Percentiles rank a stretch among this genome's conserved stretches.
These are phyloP conservation scores for Spialia ferax DNA, from an alignment of 2,888 invertebrate species.

Conservation along the genomic window DNA sequence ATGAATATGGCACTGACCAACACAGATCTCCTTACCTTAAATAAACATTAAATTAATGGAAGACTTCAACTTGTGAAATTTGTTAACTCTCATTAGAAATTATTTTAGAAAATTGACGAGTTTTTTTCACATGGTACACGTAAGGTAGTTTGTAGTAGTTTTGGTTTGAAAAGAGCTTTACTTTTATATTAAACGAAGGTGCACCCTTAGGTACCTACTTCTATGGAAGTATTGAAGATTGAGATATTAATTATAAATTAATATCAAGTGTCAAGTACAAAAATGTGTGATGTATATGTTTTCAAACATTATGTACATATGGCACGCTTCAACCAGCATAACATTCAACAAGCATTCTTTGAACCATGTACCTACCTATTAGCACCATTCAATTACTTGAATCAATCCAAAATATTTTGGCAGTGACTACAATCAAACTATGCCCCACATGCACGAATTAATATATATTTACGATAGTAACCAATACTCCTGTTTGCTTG, in stretches of 20 bases:
- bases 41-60: neutral
- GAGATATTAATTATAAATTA: constrained; percentile 9
- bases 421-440: constrained; percentile 4
- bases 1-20: too few species aligned
- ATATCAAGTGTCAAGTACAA: constrained; percentile 15
- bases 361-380: constrained; percentile 28
- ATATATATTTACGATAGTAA: neutral
- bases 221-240: constrained; percentile 20
- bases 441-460: constrained; percentile 15
- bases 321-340: constrained; percentile 45
- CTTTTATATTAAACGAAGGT: neutral
- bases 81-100: too few species aligned
- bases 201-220: constrained; percentile 4
- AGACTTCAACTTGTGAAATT: too few species aligned
- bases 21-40: neutral
- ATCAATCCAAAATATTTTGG: constrained; percentile 10
- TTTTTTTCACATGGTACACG: neutral
- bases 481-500: neutral
- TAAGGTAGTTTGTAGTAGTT: neutral
- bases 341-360: constrained; percentile 39
- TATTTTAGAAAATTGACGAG: too few species aligned
- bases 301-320: constrained; percentile 45
- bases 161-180: constrained; percentile 16
- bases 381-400: constrained; percentile 40
- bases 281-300: constrained; percentile 45